These are phyloP conservation scores for Muricea muricata DNA, from an alignment of 92 coral and sea anemone species.

Conservation along the genomic window DNA sequence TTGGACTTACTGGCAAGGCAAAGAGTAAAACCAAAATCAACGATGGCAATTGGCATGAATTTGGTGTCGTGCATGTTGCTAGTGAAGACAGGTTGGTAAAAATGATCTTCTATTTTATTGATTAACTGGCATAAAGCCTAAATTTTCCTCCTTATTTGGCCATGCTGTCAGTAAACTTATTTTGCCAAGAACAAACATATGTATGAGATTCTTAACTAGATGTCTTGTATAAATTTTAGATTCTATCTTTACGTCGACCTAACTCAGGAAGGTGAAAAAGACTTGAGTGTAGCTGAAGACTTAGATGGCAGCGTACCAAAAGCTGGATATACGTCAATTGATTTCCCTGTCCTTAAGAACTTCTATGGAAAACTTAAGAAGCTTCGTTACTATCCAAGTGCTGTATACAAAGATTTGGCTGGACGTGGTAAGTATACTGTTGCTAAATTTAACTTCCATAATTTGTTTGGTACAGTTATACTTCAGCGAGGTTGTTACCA, in stretches of 20 bases:
- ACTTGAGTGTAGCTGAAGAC: constrained; percentile 27
- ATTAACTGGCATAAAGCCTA: no score
- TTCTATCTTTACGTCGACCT: constrained; percentile 26
- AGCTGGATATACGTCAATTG: constrained; percentile 5
- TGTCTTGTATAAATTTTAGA: neutral
- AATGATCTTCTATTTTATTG: neutral
- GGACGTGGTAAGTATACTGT: constrained; percentile 13
- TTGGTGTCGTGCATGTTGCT: constrained; percentile 34
- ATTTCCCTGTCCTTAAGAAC: constrained; percentile 1
- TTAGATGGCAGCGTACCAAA: neutral
- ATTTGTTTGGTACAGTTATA: no score
- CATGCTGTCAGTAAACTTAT: no score
- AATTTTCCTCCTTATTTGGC: no score
- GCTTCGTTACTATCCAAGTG: constrained; percentile 38
- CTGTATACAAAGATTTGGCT: constrained; percentile 36
- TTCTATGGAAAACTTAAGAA: constrained; percentile 8
- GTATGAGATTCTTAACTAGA: neutral
- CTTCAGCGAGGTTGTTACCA: no score
- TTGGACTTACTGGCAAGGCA: constrained; percentile 13
- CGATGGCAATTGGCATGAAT: constrained; percentile 41
- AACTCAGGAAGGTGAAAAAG: constrained; percentile 27
- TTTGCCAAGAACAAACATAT: no score
- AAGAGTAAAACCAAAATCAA: constrained; percentile 28
- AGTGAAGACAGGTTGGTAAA: constrained; percentile 31
- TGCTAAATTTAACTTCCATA: no score